phyloP scores from a whole-genome alignment of 1,140 invertebrate species.

The Zaprionus capensis region DNA sequence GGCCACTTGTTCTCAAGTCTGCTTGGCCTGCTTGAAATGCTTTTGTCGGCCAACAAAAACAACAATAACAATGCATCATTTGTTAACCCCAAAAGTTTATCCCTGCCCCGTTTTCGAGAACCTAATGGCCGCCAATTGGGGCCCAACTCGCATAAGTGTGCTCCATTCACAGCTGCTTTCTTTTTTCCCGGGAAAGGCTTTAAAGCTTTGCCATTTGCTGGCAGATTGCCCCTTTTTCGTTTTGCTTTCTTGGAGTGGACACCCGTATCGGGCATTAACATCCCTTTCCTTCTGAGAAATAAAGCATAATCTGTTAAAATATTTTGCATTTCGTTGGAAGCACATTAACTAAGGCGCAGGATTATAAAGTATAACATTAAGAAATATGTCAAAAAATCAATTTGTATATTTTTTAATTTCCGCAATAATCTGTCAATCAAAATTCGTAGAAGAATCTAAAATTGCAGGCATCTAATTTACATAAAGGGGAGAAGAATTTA shows the following conservation, averaged over 20 bases:
- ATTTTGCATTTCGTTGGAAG: not conserved
- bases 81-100: constrained; percentile 37
- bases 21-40: constrained; percentile 8
- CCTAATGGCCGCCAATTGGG: constrained; percentile 21
- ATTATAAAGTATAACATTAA: not conserved
- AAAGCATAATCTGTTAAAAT: not conserved
- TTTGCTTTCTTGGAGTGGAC: not conserved
- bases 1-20: constrained; percentile 10
- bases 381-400: no score
- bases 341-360: no score
- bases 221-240: not conserved
- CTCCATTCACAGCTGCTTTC: constrained; percentile 25
- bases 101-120: constrained; percentile 2
- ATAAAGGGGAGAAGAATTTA: no score
- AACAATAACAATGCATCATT: constrained; percentile 44
- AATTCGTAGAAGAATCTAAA: no score
- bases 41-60: constrained; percentile 10
- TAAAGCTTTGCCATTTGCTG: not conserved
- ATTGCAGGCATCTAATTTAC: no score
- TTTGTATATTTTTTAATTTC: not conserved
- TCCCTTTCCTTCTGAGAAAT: not conserved
- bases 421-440: no score
- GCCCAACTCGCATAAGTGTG: not conserved
- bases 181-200: not conserved
- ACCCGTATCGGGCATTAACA: not conserved